phyloP scores from a whole-genome alignment of 2,113 vertebrate genomes.

The Bucco capensis region DNA sequence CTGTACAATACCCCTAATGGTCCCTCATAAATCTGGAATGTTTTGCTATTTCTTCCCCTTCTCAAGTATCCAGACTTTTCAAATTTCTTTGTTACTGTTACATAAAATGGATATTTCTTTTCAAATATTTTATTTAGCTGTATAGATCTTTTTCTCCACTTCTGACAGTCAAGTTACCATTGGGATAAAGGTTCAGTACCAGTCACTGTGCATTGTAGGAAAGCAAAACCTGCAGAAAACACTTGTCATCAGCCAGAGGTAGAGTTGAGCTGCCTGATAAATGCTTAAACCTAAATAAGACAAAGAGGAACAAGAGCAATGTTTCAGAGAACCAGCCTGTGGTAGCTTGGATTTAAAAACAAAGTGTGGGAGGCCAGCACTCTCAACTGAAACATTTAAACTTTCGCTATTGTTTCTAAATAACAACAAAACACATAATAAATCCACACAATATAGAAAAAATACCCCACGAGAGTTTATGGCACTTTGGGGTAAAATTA shows the following conservation, averaged over 20 bases:
- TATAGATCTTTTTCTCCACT: not conserved
- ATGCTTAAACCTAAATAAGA: not conserved
- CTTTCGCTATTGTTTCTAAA: constrained; percentile 1
- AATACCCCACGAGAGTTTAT: not conserved
- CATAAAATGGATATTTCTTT: not conserved
- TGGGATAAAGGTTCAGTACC: not conserved
- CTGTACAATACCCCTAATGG: not conserved
- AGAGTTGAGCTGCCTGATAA: not conserved
- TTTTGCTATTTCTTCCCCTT: constrained; percentile 18
- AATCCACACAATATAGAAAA: not conserved
- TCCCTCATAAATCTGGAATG: constrained; percentile 7
- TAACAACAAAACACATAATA: not conserved
- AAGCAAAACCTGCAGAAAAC: constrained; percentile 2
- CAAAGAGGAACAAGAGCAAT: not conserved
- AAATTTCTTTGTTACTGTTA: no score
- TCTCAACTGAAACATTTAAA: not conserved
- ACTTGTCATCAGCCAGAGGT: not conserved
- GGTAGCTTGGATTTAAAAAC: not conserved
- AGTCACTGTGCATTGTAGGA: not conserved
- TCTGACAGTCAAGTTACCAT: not conserved
- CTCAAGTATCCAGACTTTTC: not conserved
- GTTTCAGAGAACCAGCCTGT: not conserved
- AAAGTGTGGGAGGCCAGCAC: not conserved
- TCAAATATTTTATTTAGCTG: not conserved
- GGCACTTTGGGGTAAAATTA: not conserved